Conservation (phyloP, 2,797 vertebrate species). For the Amphiprion clarkii region DNA sequence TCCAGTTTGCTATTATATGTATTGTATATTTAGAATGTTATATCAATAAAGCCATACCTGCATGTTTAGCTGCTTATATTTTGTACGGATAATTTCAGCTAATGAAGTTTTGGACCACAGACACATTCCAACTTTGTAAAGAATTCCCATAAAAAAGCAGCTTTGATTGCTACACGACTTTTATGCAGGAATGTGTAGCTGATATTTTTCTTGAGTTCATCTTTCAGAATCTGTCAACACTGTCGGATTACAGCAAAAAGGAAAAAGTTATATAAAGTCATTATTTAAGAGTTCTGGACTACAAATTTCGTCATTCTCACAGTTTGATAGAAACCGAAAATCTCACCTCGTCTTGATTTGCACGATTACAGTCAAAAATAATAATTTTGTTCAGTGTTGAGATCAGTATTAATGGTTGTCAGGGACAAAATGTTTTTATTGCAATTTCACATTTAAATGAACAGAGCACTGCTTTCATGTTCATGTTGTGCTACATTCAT, state of each 20-base stretch:
- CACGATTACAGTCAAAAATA: too few species aligned
- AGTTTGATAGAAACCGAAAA: background rate
- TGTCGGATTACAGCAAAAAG: background rate
- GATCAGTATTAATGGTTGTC: too few species aligned
- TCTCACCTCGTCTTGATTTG: background rate
- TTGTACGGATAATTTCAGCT: background rate
- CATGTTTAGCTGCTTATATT: background rate
- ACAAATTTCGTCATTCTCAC: background rate
- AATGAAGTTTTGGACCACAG: background rate
- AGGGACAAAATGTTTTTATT: too few species aligned
- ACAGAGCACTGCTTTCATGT: too few species aligned
- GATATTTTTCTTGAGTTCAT: conserved; percentile 17
- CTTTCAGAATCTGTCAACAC: conserved; percentile 1
- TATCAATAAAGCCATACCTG: background rate
- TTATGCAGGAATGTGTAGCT: background rate
- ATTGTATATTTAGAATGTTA: background rate
- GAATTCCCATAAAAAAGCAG: conserved; percentile 1
- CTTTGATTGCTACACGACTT: conserved; percentile 15
- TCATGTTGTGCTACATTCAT: too few species aligned
- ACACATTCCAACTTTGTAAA: conserved; percentile 10
- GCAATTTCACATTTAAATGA: too few species aligned
- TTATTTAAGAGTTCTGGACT: background rate
- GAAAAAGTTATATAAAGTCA: background rate
- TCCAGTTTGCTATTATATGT: background rate
- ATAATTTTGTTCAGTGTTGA: too few species aligned